Conservation (phyloP, 2,113 vertebrate genomes). For the Phalacrocorax pelagicus region DNA sequence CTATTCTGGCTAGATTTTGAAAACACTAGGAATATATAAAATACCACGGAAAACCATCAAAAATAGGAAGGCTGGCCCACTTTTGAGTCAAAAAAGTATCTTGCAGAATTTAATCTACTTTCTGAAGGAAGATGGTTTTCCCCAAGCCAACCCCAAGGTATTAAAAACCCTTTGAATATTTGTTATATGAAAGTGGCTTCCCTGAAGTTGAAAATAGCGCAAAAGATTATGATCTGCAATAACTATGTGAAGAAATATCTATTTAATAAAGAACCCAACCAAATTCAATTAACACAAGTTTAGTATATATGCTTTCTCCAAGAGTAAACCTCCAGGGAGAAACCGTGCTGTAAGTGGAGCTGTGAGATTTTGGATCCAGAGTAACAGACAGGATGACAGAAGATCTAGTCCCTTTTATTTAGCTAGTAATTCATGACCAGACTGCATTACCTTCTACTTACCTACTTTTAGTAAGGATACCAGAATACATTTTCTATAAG, state of each 20-base stretch:
- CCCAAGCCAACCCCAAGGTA: neutral
- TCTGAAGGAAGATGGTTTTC: neutral
- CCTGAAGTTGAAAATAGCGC: neutral
- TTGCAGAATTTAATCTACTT: neutral
- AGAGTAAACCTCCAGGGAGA: neutral
- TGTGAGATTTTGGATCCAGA: neutral
- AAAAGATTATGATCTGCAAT: neutral
- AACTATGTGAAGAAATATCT: neutral
- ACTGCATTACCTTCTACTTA: slow-evolving; percentile 14
- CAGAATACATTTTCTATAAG: slow-evolving; percentile 26
- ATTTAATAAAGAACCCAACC: neutral
- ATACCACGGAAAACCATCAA: neutral
- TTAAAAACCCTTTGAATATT: neutral
- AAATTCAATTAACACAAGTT: neutral
- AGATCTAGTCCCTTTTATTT: slow-evolving; percentile 12
- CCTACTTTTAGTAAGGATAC: neutral
- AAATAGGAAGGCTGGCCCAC: neutral
- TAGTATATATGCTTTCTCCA: neutral
- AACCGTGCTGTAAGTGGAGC: neutral
- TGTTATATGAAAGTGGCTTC: neutral
- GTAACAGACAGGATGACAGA: neutral
- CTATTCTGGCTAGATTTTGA: neutral
- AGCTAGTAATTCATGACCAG: neutral
- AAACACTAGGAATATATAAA: neutral
- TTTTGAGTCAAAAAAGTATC: neutral